Base-by-base conservation (phyloP, 2,113 vertebrate species). In the Seriola aureovittata region DNA sequence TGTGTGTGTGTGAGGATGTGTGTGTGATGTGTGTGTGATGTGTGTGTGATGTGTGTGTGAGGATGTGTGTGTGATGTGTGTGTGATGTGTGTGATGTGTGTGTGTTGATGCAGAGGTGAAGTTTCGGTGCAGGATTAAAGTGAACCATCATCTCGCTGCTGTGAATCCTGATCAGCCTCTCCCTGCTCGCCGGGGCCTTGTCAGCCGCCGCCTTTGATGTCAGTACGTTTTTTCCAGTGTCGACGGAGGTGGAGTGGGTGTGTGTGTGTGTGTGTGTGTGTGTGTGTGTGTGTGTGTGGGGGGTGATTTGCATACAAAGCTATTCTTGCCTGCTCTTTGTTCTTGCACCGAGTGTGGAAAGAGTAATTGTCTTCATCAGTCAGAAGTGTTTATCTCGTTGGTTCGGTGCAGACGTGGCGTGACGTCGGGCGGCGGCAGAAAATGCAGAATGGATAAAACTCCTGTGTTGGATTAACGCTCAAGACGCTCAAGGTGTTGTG, bases 131-230 rank as follows among this genome's bases (percentile, higher is more conserved):
- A 75, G 87, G 80, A 91, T 86, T 76, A 84, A 58, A 85, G 58
- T 25, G 58, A 81, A 75, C 71, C 48, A 64, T 63, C 78, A 48
- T 83, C 86, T 80, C 81, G 63, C 88, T 34, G 76, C 85, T 29
- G 68, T 69, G 76, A 63, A 71, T 82, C 80, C 80, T 46, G 75
- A 88, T 89, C 80, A 76, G 69, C 76, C 57, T 46, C 67, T 63
- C 44, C 58, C 75, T 78, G 71, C 21, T 8, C 23, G 69, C 80
- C 58, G 78, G 17, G 77, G 81, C 82, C 80, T 11, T 74, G 88
- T 86, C 85, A 86, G 84, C 75, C 36, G 58, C 84, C 79, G 72
- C 82, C 90, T 91, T 91, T 91, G 90, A 90, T 81, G 81, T 91
- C 48, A 2, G 55, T n/a, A 10, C 6, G 29, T 81, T 81, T 81